Evolutionary conservation across 2,113 vertebrate species (phyloP).

Genomic region (Cricetomys ansorgei): DNA sequence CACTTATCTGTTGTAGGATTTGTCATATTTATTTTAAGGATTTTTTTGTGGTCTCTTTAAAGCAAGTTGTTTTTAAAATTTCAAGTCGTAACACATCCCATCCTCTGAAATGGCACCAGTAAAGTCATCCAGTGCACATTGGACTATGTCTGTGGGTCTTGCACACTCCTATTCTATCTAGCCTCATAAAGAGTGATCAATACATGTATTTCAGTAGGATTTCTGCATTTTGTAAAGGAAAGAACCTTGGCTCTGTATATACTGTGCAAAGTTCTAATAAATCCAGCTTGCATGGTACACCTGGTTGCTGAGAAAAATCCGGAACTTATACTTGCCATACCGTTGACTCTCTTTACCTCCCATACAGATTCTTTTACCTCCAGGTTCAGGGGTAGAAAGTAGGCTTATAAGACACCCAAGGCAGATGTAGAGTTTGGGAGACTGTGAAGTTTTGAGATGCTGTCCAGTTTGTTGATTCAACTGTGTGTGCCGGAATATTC

Average conservation of each 20-base stretch:
- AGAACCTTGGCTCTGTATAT: not conserved
- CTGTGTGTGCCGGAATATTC: not conserved
- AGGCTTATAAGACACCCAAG: not conserved
- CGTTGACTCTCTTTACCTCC: not conserved
- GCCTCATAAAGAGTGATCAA: rapidly evolving
- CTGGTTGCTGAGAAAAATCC: not conserved
- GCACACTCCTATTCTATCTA: not conserved
- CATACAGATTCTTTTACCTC: not conserved
- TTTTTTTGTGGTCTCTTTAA: not conserved
- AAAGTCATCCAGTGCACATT: not conserved
- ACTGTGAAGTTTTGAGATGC: not conserved
- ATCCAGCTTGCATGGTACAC: not conserved
- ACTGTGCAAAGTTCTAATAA: not conserved
- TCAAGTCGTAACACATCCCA: not conserved
- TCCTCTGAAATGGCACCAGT: not conserved
- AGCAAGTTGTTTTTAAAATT: not conserved
- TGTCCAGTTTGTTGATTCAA: not conserved
- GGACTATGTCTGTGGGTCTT: not conserved
- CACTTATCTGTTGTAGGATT: not conserved
- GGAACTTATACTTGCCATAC: not conserved
- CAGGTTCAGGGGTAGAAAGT: rapidly evolving
- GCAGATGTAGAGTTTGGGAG: not conserved
- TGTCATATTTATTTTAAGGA: not conserved
- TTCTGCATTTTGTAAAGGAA: not conserved
- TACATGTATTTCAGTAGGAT: not conserved